phyloP scores from a whole-genome alignment of 2,797 vertebrate species.

The Megalops cyprinoides region DNA sequence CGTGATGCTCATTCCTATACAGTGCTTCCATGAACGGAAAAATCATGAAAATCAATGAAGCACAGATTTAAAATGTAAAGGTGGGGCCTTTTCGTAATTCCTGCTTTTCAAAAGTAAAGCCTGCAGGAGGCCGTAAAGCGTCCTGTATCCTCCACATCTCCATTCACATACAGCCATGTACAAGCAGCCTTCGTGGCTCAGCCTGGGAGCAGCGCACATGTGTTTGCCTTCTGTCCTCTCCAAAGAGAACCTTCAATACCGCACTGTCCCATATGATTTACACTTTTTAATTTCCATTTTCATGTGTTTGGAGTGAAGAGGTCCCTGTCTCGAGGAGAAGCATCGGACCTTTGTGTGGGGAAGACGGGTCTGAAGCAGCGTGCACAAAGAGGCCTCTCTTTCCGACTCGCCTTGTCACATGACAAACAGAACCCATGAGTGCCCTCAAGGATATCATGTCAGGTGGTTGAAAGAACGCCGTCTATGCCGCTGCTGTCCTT shows the following conservation, averaged over 20 bases:
- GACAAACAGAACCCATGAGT: conserved; percentile 58
- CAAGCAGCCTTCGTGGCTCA: no score
- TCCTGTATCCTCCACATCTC: no score
- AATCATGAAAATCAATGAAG: no score
- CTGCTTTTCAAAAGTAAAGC: not conserved
- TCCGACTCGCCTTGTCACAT: conserved; percentile 61
- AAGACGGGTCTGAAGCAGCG: not conserved
- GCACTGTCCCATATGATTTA: not conserved
- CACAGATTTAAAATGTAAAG: not conserved
- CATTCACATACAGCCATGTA: no score
- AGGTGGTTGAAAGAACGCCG: conserved; percentile 49
- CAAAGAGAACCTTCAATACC: not conserved
- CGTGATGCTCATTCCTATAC: no score
- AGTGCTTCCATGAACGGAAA: no score
- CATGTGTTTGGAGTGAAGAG: not conserved
- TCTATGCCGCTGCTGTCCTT: not conserved
- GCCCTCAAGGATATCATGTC: conserved; percentile 53
- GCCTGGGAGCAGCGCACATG: not conserved
- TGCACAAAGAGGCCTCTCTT: conserved; percentile 64
- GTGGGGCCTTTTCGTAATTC: not conserved
- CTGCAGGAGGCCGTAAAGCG: no score
- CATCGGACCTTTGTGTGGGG: conserved; percentile 2
- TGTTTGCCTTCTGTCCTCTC: not conserved
- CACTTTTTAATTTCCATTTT: conserved; percentile 12
- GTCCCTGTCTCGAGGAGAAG: not conserved